Base-by-base conservation (phyloP, 1,140 invertebrate species). In the Drosophila parabipectinata region DNA sequence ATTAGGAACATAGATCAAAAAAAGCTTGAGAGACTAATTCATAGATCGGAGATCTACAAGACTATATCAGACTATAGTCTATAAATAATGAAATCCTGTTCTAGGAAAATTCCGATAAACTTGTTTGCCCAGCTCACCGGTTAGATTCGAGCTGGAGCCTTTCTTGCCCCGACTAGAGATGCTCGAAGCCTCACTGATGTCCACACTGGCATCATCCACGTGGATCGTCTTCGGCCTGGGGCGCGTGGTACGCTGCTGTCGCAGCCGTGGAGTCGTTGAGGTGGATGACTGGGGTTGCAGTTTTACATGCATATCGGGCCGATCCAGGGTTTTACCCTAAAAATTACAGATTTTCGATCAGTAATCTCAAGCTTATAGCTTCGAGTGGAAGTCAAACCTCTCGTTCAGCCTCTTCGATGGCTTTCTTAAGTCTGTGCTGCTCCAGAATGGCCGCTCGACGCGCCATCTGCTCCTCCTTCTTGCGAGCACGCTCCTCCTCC, bases 391-490 rank as follows among this genome's bases (percentile, higher is more conserved):
- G 4, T 28, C 32, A 44, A 90, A 97, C 97, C 93, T 98, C 97
- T 93, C 96, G 93, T 90, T 98, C 97, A 44, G 96, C 96, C 93
- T 98, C 97, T 92, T 98, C 97, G 57, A 97, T 95, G 44, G 96
- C 96, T 93, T 99, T 99, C 89, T 98, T 98, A 77, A 98, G 94
- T 92, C 98, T 97, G 93, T 99, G 97, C 91, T 98, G 96, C 91
- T 98, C 97, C 73, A 99, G 94, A 92, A 99, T 99, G 64, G 94
- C 94, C 68, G 97, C 96, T 64, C 98, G 93, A 77, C 97, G 94
- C 34, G 95, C 94, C 85, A 95, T 95, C 91, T 99, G 98, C 90
- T 99, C 98, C 75, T 97, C 96, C 92, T 98, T 98, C 90, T 98
- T 97, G 51, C 95, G 94, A 41, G 94, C 93, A 77, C 95, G 95